Percentiles rank a stretch among this genome's conserved stretches.
phyloP scores from a whole-genome alignment of 2,888 invertebrate genomes.

The Torymus texanus region DNA sequence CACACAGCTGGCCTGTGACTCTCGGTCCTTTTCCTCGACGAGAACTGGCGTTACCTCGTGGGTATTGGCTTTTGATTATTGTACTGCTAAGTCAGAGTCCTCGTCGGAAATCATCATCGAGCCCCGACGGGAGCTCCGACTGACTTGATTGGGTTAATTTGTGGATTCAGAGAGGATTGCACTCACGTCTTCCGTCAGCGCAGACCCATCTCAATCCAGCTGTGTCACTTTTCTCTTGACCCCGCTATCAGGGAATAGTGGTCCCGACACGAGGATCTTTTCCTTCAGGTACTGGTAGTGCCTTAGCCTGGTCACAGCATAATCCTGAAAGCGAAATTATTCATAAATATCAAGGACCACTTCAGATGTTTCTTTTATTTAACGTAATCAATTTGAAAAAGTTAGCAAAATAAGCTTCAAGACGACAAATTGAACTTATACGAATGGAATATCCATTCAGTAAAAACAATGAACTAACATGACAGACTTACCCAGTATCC shows the following conservation, averaged over 20 bases:
- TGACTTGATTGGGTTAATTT: constrained; percentile 25
- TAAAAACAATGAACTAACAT: too few species aligned
- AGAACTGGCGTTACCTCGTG: constrained; percentile 9
- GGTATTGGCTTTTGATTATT: constrained; percentile 6
- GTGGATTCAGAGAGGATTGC: constrained; percentile 51
- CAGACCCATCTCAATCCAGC: constrained; percentile 51
- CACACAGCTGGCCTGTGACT: background rate
- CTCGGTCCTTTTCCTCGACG: constrained; percentile 6
- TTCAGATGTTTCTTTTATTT: too few species aligned
- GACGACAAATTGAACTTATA: background rate
- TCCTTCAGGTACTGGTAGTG: constrained; percentile 81
- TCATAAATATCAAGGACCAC: too few species aligned
- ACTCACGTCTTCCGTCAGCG: constrained; percentile 41
- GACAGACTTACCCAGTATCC: constrained; percentile 89
- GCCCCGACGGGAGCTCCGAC: constrained; percentile 46
- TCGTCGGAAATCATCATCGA: constrained; percentile 30
- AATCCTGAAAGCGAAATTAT: constrained; percentile 78
- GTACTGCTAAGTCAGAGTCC: constrained; percentile 37
- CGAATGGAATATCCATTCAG: background rate
- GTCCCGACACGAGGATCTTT: constrained; percentile 71
- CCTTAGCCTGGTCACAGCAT: constrained; percentile 80
- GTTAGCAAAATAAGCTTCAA: background rate
- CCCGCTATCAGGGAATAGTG: constrained; percentile 60
- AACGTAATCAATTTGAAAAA: background rate
- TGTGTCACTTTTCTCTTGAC: constrained; percentile 63